phyloP scores from a whole-genome alignment of 1,140 invertebrate species.

The Achatina immaculata region DNA sequence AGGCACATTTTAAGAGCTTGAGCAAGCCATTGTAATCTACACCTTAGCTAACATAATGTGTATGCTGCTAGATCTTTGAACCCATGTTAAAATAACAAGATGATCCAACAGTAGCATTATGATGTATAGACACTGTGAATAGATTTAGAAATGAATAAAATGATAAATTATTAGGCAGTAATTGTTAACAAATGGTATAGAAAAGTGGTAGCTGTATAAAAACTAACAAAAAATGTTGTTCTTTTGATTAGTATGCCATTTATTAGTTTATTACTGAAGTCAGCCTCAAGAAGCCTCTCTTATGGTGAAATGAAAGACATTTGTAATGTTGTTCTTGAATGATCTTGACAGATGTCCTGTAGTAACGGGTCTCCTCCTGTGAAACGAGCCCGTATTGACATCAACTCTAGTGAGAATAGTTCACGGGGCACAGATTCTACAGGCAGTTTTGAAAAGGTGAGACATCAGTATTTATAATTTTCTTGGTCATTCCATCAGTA shows the following conservation, averaged over 20 bases:
- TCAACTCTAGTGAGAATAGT: slow-evolving; percentile 43
- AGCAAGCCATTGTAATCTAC: no score
- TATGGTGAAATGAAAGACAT: background rate
- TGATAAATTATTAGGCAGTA: no score
- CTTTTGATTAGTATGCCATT: background rate
- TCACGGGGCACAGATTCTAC: slow-evolving; percentile 38
- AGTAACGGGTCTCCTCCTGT: slow-evolving; percentile 64
- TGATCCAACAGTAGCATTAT: no score
- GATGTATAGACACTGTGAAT: no score
- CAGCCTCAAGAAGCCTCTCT: background rate
- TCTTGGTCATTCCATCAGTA: no score
- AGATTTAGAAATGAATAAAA: no score
- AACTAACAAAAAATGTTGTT: background rate
- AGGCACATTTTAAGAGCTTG: no score
- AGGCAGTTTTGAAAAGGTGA: background rate
- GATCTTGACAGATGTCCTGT: slow-evolving; percentile 64
- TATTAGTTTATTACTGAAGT: background rate
- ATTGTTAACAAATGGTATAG: no score
- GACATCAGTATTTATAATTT: no score
- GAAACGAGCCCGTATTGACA: slow-evolving; percentile 62
- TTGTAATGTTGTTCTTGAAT: background rate
- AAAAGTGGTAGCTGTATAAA: background rate
- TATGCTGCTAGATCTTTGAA: no score
- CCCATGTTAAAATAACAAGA: no score
- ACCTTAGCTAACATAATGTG: no score